These are phyloP conservation scores for Acromyrmex heyeri DNA, from an alignment of 1,140 invertebrate species.

Conservation along the genomic window DNA sequence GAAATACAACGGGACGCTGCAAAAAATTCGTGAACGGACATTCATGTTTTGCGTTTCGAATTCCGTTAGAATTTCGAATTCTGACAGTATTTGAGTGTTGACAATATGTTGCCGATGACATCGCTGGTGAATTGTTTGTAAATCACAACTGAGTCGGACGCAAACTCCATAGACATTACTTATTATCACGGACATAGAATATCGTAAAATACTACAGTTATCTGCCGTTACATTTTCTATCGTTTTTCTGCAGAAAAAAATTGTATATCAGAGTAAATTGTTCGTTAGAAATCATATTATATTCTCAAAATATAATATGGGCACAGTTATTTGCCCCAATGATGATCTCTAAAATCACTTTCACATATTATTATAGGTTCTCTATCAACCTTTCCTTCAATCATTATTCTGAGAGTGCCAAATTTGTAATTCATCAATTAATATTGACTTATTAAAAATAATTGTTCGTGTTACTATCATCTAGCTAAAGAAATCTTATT, in stretches of 20 bases:
- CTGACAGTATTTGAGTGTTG: constrained; percentile 46
- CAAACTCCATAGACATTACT: constrained; percentile 35
- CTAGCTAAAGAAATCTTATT: background rate
- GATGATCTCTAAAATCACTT: background rate
- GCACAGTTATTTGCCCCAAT: background rate
- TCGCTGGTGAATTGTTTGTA: constrained; percentile 37
- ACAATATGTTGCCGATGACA: constrained; percentile 59
- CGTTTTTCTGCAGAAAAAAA: background rate
- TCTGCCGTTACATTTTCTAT: constrained; percentile 35
- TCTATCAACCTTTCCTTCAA: background rate
- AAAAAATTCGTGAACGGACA: constrained; percentile 13
- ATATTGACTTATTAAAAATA: background rate
- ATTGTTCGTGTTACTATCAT: background rate
- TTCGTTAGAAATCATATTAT: background rate
- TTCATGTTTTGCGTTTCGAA: constrained; percentile 33
- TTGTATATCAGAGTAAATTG: constrained; percentile 1
- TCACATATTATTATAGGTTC: background rate
- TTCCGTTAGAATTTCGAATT: constrained; percentile 57
- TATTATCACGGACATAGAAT: constrained; percentile 52
- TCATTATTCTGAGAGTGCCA: no score
- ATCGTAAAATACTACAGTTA: constrained; percentile 53
- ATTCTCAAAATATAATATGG: background rate
- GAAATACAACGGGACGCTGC: constrained; percentile 27
- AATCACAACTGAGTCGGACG: constrained; percentile 40
- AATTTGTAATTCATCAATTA: background rate